These are phyloP conservation scores for Epinotia ramella DNA, from an alignment of 2,888 invertebrate species.

Conservation along the genomic window DNA sequence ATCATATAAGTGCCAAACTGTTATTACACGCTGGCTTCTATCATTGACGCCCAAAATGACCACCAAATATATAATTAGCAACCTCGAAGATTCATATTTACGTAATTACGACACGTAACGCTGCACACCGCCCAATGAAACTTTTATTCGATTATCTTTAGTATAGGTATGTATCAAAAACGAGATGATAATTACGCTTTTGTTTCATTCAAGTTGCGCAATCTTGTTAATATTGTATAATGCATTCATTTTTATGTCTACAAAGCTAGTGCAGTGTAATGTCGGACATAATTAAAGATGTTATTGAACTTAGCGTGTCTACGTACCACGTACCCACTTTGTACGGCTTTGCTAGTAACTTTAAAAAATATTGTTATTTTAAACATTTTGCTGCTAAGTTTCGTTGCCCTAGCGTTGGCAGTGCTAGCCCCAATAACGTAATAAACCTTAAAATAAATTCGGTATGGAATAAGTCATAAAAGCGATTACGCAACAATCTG, in stretches of 20 bases:
- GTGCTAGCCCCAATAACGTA: too few species aligned
- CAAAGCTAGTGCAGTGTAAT: neutral
- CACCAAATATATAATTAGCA: slow-evolving; percentile 16
- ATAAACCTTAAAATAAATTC: too few species aligned
- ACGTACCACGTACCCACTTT: too few species aligned
- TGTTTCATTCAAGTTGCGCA: slow-evolving; percentile 29
- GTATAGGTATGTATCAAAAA: slow-evolving; percentile 37
- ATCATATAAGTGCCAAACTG: neutral
- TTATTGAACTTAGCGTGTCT: neutral
- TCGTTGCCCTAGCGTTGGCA: too few species aligned
- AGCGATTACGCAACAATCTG: too few species aligned
- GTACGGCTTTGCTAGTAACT: neutral
- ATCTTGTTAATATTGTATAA: slow-evolving; percentile 30
- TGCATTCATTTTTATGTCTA: slow-evolving; percentile 2
- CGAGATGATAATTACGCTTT: slow-evolving; percentile 37
- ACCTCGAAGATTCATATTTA: slow-evolving; percentile 16
- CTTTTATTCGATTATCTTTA: slow-evolving; percentile 28
- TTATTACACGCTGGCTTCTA: neutral
- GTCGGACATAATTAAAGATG: neutral
- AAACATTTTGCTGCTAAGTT: too few species aligned
- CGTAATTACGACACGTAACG: slow-evolving; percentile 31
- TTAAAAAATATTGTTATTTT: neutral
- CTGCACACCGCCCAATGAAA: slow-evolving; percentile 19
- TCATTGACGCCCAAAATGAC: slow-evolving; percentile 3
- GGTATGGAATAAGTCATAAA: too few species aligned